Evolutionary conservation across 2,113 vertebrate species (phyloP), one percentile per base, ranked within the genome.

Genomic region (Oryzias javanicus): DNA sequence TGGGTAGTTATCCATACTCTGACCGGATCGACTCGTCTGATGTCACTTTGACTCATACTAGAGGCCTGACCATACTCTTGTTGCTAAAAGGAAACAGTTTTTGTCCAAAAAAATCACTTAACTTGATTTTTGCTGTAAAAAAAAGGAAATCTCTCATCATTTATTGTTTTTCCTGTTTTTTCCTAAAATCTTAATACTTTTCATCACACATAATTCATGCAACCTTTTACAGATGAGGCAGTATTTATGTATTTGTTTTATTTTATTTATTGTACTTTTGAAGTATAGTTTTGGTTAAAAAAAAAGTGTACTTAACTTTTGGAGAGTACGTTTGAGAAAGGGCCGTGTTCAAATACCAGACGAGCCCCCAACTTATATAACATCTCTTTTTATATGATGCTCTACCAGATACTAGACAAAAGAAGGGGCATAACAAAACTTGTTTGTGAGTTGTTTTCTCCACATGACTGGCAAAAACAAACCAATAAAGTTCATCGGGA

Each of bases 1-100:
- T 57, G 27, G 6, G 62, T 20, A 17, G 16, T 56, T 44, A 51
- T 70, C 35, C 19, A 27, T 4, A 4, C 44, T 19, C 24, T 56
- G 46, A 54, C 49, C 46, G 59, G 20, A 70, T 54, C 7, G 25
- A 54, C 47, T 54, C 65, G 19, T 14, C 17, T 49, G 16, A 40
- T 42, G 27, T 71, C 70, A 53, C 54, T 3, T 61, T 44, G 60
- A 56, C 35, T 69, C 17, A 35, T 40, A 54, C 42, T 17, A 48
- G 41, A 54, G 53, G 27, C 29, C 35, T 3, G 35, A 35, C 25
- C 6, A 27, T 27, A 27, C 8, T 35, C 8, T 8, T 35, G 12
- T 10, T 12, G 35, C 12, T 12, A 12, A 35, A 42, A 54, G 6
- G n/a, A 49, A 49, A 55, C 40, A 47, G 45, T 53, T 49, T 14